Evolutionary conservation across 2,113 vertebrate species (phyloP).

Genomic region (Petrocephalus zakoni): DNA sequence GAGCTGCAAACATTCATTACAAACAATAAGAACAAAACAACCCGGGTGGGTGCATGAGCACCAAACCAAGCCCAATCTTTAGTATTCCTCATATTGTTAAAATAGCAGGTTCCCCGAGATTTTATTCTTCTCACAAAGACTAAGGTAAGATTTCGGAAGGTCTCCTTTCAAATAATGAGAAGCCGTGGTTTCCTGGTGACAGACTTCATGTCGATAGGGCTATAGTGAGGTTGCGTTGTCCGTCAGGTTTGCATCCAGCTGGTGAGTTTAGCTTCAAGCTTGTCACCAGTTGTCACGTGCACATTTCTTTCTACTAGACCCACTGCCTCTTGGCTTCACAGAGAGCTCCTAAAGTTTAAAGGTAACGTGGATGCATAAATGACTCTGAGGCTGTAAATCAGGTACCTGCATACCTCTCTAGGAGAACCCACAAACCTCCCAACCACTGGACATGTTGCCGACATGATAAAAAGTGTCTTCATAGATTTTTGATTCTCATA

Average conservation of each 20-base stretch:
- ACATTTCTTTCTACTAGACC: background rate
- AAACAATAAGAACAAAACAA: background rate
- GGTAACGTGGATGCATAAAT: background rate
- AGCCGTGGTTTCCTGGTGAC: background rate
- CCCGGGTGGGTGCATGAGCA: background rate
- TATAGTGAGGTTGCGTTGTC: background rate
- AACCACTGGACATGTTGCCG: background rate
- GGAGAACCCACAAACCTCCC: constrained; percentile 7
- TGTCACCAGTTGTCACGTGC: background rate
- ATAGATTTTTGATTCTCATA: background rate
- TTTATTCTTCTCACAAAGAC: background rate
- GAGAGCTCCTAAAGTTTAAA: constrained; percentile 7
- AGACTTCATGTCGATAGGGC: background rate
- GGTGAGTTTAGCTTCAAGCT: background rate
- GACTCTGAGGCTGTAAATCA: background rate
- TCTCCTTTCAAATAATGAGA: background rate
- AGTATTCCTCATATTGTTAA: background rate
- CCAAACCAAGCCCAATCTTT: background rate
- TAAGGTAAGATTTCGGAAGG: background rate
- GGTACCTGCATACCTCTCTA: background rate
- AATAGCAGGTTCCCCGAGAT: background rate
- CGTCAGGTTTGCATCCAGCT: background rate
- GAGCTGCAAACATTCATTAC: background rate
- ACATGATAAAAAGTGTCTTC: constrained; percentile 4
- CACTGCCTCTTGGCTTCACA: constrained; percentile 15